Base-by-base conservation (phyloP, 2,888 invertebrate species). In the Drosophila formosana region DNA sequence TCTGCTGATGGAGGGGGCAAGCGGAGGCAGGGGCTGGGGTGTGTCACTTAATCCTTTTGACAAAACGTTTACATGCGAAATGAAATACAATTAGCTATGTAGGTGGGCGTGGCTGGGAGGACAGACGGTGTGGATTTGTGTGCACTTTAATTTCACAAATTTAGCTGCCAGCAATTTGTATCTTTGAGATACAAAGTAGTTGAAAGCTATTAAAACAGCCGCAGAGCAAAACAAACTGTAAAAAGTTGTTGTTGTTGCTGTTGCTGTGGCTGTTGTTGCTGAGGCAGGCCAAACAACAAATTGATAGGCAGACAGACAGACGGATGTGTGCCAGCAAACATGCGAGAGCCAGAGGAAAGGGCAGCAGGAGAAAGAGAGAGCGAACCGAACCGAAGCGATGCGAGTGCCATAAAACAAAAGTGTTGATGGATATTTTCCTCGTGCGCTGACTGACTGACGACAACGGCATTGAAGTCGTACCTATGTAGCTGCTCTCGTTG, bases 401-500 rank as follows among this genome's bases (percentile, higher is more conserved):
- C 51, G 60, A 75, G 70, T 61, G 72, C 89, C 71, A 77, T 88
- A 89, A 86, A 89, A 86, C 79, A 87, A 80, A 82, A 89, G 89
- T 88, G 88, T 90, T 89, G 88, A 89, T 83, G 88, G 88, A 89
- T 77, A 89, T 83, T 89, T 88, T 89, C 90, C 88, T 88, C 65
- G 76, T 89, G 89, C 70, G 75, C 76, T 76, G 79, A 76, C 75
- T 72, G 76, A 78, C 80, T 72, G 84, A 88, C 76, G 85, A 88
- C 80, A 82, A 81, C 70, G 75, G 68, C 73, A 70, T 61, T 79
- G 77, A 82, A 82, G 82, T 88, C 69, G 66, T 62, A 47, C 32
- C 51, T 62, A n/a, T n/a, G n/a, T n/a, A 60, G 67, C 49, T 70
- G 65, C 13, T 75, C 63, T 32, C 25, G 5, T 43, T 52, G 11